phyloP scores from a whole-genome alignment of 2,888 invertebrate genomes.

The Apeira syringaria region DNA sequence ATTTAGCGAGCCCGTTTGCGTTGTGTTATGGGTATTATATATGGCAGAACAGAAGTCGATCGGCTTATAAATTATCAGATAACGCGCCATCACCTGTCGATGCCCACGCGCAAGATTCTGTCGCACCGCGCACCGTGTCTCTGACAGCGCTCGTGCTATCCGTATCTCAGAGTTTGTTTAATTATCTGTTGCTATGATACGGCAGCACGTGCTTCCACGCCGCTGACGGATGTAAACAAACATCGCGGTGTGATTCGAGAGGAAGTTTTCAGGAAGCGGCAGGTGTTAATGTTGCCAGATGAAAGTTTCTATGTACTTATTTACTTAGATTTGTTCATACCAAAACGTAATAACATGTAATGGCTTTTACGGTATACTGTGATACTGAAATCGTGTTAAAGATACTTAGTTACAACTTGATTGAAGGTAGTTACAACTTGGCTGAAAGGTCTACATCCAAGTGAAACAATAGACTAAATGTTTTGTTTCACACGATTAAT shows the following conservation, averaged over 20 bases:
- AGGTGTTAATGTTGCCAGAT: too few species aligned
- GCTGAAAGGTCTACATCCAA: too few species aligned
- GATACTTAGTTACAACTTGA: too few species aligned
- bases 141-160: neutral
- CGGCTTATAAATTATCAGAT: constrained; percentile 76
- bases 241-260: constrained; percentile 46
- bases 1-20: constrained; percentile 74
- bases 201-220: constrained; percentile 50
- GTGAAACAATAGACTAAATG: too few species aligned
- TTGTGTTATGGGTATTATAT: constrained; percentile 72
- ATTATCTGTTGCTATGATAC: constrained; percentile 45
- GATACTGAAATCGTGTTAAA: too few species aligned
- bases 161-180: constrained; percentile 19
- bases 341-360: too few species aligned
- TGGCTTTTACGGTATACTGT: too few species aligned
- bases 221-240: constrained; percentile 55
- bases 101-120: constrained; percentile 52
- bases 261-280: constrained; percentile 38
- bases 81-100: constrained; percentile 71
- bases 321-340: too few species aligned
- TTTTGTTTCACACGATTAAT: too few species aligned
- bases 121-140: neutral
- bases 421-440: too few species aligned
- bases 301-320: too few species aligned
- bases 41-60: constrained; percentile 73